Base-by-base conservation (phyloP, 2,888 invertebrate genomes). In the Diaperis boleti region DNA sequence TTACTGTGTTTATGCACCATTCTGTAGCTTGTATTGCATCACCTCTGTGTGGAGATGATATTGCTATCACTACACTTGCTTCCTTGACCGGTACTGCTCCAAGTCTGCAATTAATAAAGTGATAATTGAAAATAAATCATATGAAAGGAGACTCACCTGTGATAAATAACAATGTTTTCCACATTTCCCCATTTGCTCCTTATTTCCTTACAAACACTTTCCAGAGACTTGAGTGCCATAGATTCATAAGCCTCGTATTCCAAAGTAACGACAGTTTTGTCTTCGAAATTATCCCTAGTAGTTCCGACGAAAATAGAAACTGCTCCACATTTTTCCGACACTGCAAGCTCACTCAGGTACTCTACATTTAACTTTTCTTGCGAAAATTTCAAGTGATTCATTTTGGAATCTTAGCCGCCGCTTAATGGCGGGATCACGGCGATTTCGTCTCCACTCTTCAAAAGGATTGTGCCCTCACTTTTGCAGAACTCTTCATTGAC, bases 371-470 rank as follows among this genome's bases (percentile, higher is more conserved):
- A 81, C 72, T 87, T 86, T 31, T 89, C 87, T 0, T 85, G 76
- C 0, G 88, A 87, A 42, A 96, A 78, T 75, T 90, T 86, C 11
- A 94, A 74, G 69, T 87, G 84, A 82, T 94, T 89, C 89, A 91
- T 92, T 31, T 70, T 35, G 14, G 42, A 11, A 1, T 55, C 59
- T 57, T 87, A 92, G 73, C 97, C 97, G 73, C 96, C 96, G 82
- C 96, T 96, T 49, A 98, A 84, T 0, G 97, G 97, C 52, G 97
- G 97, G 76, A 98, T 96, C 8, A 97, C 86, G 65, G 96, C 97
- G 65, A 97, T 86, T 80, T 89, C 92, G 84, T 96, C 96, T 65
- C 87, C 88, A 17, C 87, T 83, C 31, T 84, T 84, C 22, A 61
- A 26, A 22, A 22, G 3, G 94, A 80, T 14, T 82, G 7, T 79